Conservation (phyloP, 2,888 invertebrate species). For the Nomada fucata region DNA sequence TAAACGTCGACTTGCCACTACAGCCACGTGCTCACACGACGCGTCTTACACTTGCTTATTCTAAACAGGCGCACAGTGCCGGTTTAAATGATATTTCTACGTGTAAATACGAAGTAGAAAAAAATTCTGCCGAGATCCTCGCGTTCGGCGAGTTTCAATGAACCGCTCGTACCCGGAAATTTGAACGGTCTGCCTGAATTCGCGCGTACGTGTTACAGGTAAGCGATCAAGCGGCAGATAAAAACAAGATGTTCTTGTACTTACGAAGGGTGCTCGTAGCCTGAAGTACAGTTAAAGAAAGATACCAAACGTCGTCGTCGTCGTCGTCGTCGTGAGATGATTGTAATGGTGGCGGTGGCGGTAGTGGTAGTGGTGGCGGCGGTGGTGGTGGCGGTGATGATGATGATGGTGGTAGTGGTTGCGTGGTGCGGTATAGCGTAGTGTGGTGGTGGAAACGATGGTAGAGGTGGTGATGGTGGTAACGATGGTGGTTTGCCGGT, state of each 20-base stretch:
- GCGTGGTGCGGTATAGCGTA: constrained; percentile 2
- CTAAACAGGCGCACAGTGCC: not conserved
- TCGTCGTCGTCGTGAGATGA: constrained; percentile 5
- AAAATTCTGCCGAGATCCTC: not conserved
- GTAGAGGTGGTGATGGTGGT: constrained; percentile 19
- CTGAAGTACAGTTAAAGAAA: constrained; percentile 47
- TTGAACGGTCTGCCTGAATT: constrained; percentile 15
- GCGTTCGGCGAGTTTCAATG: not conserved
- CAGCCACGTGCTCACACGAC: constrained; percentile 13
- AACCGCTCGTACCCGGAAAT: constrained; percentile 38
- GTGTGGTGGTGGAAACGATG: constrained; percentile 24
- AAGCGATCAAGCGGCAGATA: constrained; percentile 23
- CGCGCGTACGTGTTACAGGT: constrained; percentile 27
- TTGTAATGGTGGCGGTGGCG: constrained; percentile 20
- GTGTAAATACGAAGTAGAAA: not conserved
- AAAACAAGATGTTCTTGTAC: constrained; percentile 47
- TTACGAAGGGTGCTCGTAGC: constrained; percentile 52
- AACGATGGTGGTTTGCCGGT: constrained; percentile 20
- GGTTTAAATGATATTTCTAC: not conserved
- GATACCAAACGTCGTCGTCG: constrained; percentile 36
- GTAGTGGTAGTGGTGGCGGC: constrained; percentile 29
- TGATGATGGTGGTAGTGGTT: constrained; percentile 22
- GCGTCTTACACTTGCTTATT: not conserved
- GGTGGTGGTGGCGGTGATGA: constrained; percentile 24
- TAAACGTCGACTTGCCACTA: not conserved